Evolutionary conservation across 2,797 vertebrate genomes (phyloP), one percentile per base, ranked within the genome.

Genomic region (Chrysocyon brachyurus): DNA sequence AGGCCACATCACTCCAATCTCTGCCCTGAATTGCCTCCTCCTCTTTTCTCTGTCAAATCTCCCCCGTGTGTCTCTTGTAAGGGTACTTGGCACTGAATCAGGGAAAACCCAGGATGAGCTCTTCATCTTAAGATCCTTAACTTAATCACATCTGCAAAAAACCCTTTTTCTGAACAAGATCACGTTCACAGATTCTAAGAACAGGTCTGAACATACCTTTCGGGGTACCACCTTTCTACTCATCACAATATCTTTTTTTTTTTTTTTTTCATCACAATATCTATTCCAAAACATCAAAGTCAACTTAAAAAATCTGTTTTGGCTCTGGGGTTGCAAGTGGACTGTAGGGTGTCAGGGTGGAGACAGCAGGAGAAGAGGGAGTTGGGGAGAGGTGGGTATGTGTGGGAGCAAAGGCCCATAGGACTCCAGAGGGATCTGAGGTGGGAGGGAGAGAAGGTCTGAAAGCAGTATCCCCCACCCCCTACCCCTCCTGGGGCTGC

Each of bases 111-210:
- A 57, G 31, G 12, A 28, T 40, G 46, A 64, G 14, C 52, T 57
- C 75, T 36, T 75, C 49, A 22, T 68, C 84, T 85, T 61, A 84
- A 93, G 68, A 85, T 78, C 63, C 46, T 94, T 70, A 56, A 70
- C 26, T 46, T 46, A 46, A 46, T 46, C 40, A 46, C 40, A 46
- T 46, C 40, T 46, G 40, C 40, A 46, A 46, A 46, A 46, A 46
- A 85, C 6, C 17, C 12, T 63, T 93, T 91, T 89, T 28, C 54
- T 33, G 52, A 75, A 75, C 31, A 57, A 84, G 46, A 52, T 84
- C 59, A 16, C 12, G 1, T 36, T 22, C 59, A 36, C 36, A 52
- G 87, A 22, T 70, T 59, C 57, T 5, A 15, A 63, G 31, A 84
- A n/a, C 21, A 31, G 46, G 28, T 49, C 40, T 19, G 31, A 9